A percentile compares a stretch with the other conserved stretches of the same genome.
Conservation (phyloP, 2,797 vertebrate species). For the Delichon dasypus region DNA sequence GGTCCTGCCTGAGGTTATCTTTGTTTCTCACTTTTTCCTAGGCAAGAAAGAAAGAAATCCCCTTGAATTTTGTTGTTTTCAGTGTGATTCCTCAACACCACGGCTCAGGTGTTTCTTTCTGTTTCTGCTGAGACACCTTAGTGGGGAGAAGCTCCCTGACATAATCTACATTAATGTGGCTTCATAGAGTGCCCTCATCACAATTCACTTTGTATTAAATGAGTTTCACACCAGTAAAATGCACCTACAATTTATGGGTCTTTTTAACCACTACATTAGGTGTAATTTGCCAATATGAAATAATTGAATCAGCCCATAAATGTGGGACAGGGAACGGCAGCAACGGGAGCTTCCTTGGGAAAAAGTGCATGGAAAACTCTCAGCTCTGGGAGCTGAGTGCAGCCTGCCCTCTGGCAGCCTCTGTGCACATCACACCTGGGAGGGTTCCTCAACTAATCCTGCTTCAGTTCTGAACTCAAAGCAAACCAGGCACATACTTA, state of each 20-base stretch:
- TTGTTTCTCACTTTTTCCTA: not conserved
- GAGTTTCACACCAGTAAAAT: not conserved
- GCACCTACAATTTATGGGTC: not conserved
- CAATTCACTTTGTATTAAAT: not conserved
- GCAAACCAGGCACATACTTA: slow-evolving; percentile 81
- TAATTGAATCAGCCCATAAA: not conserved
- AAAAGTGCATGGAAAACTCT: not conserved
- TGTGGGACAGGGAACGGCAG: not conserved
- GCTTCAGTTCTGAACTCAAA: not conserved
- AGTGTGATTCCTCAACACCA: not conserved
- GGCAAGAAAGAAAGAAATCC: not conserved
- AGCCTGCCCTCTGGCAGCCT: slow-evolving; percentile 25
- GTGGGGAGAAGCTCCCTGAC: not conserved
- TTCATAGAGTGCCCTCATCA: not conserved
- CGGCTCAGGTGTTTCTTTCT: not conserved
- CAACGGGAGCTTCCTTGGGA: fast-evolving
- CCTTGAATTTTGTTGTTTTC: not conserved
- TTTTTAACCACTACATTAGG: not conserved
- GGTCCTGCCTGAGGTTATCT: not conserved
- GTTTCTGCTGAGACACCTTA: not conserved
- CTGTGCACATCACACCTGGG: not conserved
- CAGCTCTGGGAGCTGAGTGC: not conserved
- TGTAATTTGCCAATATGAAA: not conserved
- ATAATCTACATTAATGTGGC: not conserved
- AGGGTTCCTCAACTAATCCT: not conserved